Conservation (phyloP, 1,140 invertebrate species). For the Rhagoletis zephyria region DNA sequence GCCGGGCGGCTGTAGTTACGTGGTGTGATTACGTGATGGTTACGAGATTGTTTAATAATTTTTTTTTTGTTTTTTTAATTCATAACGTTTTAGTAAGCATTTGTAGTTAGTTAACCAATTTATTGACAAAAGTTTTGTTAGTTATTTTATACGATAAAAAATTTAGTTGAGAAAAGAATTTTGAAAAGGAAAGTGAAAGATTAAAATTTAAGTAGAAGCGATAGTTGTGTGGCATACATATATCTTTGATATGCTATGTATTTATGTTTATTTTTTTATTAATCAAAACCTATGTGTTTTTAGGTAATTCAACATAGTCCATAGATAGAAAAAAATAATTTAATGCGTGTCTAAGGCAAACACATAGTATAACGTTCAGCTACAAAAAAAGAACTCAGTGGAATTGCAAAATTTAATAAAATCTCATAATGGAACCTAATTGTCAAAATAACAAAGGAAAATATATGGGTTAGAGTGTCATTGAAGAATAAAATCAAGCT, state of each 20-base stretch:
- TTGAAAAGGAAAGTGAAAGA: constrained; percentile 57
- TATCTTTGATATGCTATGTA: not conserved
- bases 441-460: not conserved
- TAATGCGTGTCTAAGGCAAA: not conserved
- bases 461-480: constrained; percentile 37
- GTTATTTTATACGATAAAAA: constrained; percentile 41
- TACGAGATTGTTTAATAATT: not conserved
- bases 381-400: constrained; percentile 15
- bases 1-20: constrained; percentile 68
- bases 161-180: constrained; percentile 38
- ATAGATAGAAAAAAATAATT: not conserved
- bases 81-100: constrained; percentile 46
- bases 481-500: constrained; percentile 7
- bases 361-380: not conserved
- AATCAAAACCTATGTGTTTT: too few species aligned
- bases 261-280: not conserved
- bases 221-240: constrained; percentile 26
- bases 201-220: constrained; percentile 53
- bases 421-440: not conserved
- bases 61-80: constrained; percentile 33
- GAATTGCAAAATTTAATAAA: not conserved
- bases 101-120: constrained; percentile 32
- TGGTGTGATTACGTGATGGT: constrained; percentile 23
- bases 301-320: too few species aligned
- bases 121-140: not conserved